These are phyloP conservation scores for Dendrocopos noguchii DNA, from an alignment of 2,113 vertebrate genomes.

Conservation along the genomic window DNA sequence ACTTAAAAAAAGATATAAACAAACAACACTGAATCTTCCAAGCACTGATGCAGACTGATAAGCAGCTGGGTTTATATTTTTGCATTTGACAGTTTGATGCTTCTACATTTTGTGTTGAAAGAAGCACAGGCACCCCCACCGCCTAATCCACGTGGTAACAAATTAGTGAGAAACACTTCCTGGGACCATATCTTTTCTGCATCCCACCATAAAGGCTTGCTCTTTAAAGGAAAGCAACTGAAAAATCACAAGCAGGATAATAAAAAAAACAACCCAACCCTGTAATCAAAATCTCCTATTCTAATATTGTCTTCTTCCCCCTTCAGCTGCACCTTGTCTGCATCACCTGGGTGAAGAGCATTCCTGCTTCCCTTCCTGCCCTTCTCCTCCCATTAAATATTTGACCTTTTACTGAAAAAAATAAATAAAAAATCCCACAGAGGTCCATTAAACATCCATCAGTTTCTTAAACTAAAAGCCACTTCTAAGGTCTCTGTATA, in stretches of 20 bases:
- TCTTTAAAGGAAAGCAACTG: background rate
- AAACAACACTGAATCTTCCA: background rate
- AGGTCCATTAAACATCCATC: background rate
- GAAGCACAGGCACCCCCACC: background rate
- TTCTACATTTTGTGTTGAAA: background rate
- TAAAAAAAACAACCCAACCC: background rate
- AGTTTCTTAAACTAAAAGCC: background rate
- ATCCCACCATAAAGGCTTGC: background rate
- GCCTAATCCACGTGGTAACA: background rate
- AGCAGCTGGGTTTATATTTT: background rate
- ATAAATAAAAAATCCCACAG: background rate
- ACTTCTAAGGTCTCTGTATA: background rate
- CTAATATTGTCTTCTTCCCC: background rate
- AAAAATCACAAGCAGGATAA: background rate
- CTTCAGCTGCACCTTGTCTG: background rate
- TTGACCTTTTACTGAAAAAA: background rate
- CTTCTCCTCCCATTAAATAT: background rate
- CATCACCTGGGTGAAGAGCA: background rate
- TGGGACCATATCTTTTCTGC: background rate
- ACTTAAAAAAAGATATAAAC: background rate
- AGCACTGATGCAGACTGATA: background rate
- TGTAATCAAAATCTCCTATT: background rate
- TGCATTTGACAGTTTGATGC: background rate
- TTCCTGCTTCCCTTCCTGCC: background rate
- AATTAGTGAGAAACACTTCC: background rate